Base-by-base conservation (phyloP, 2,797 vertebrate genomes). In the Enteromius anoplus region DNA sequence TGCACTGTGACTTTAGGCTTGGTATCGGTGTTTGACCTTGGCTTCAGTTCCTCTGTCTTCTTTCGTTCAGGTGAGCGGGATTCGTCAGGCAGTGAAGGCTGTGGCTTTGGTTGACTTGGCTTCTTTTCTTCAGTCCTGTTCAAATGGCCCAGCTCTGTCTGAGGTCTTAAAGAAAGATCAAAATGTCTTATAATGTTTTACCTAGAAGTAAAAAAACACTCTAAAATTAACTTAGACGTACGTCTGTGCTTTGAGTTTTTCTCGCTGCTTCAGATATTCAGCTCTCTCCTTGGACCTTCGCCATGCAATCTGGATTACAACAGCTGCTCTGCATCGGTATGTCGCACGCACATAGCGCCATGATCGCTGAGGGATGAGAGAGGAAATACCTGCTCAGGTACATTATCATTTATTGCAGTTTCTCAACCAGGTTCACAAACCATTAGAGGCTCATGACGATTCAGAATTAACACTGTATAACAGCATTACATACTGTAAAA, bases 271-370 rank as follows among this genome's bases (percentile, higher is more conserved):
- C 21, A 70, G 83, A 84, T 93, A 93, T 12, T 87, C 53, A 0
- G 40, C 75, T 19, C 81, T 87, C 64, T 93, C 90, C 3, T 78
- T 80, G 75, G 94, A 96, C 12, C 87, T 92, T 42, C 92, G 93
- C 97, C 97, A 99, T 0, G 91, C 88, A 0, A 91, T 87, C 93
- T 99, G 97, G 82, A 99, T 97, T 82, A 95, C 90, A 1, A 84
- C 1, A 0, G 97, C 97, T 0, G 97, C 97, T 11, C 85, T 93
- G 3, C 88, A 93, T 69, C 93, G 94, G 37, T 90, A 90, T 47
- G 95, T 92, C 49, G 92, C 87, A 0, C 78, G 86, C 80, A 94
- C 95, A 68, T 93, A 93, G 5, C 96, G 94, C 97, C 97, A 99
- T 87, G 87, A 92, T 32, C 93, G 95, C 97, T 99, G 85, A 81